Base-by-base conservation (phyloP, 1,140 invertebrate species). In the Zaprionus africanus region DNA sequence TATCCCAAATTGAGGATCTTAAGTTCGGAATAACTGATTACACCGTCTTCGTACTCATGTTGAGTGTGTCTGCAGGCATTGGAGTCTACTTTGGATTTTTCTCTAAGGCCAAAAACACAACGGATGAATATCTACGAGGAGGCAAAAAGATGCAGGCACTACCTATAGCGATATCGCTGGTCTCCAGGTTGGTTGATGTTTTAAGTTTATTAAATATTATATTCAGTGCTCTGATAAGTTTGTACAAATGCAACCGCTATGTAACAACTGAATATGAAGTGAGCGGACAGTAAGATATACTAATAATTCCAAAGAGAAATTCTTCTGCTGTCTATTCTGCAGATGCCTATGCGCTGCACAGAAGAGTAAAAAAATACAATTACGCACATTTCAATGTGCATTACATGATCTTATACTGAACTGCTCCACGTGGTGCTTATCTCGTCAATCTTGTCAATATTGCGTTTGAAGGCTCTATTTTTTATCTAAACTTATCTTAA, bases 41-140 rank as follows among this genome's bases (percentile, higher is more conserved):
- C 74, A 66, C 93, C 1, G 94, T 96, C 2, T 96, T 96, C 68
- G 90, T 91, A 0, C 66, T 94, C 0, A 95, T 96, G 94, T 80
- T 96, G 34, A 84, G 91, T 0, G 68, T 95, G 0, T 96, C 95
- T 4, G 93, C 95, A 0, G 78, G 93, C 1, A 95, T 96, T 41
- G 96, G 96, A 0, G 85, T 96, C 1, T 96, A 95, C 81, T 96
- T 95, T 79, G 96, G 95, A 1, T 96, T 92, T 70, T 92, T 91
- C 43, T 70, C 87, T 1, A 92, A 92, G 71, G 62, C 78, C 7
- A 92, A 92, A 62, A 92, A 92, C 56, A 92, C 87, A 2, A 92
- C 91, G 2, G 94, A 93, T 34, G 95, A 95, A 54, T 95, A 95
- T 71, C 82, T 95, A 17, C 92, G 95, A 49, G 95, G 94, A 6